A percentile compares a stretch with the other conserved stretches of the same genome.
phyloP scores from a whole-genome alignment of 2,797 vertebrate genomes.

The Lycodopsis pacificus region DNA sequence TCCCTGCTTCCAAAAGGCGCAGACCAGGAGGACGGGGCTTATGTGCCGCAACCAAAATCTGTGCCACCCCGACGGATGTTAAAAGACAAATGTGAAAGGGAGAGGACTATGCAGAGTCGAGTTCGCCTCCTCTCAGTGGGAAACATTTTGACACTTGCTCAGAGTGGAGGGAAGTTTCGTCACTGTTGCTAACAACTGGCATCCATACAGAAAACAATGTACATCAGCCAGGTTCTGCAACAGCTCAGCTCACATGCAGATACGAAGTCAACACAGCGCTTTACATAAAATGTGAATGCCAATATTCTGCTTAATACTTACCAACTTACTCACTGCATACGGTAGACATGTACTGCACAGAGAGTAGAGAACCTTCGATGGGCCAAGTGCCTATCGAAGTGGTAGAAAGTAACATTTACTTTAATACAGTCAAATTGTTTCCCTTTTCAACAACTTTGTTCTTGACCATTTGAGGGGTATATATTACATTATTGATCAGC shows the following conservation, averaged over 20 bases:
- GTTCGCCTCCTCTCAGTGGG: conserved; percentile 13
- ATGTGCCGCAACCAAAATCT: conserved; percentile 64
- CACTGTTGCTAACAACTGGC: conserved; percentile 26
- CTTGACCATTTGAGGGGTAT: neutral
- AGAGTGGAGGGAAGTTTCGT: conserved; percentile 29
- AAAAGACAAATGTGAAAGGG: conserved; percentile 55
- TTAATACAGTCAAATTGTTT: neutral
- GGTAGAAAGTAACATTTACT: neutral
- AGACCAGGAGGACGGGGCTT: conserved; percentile 67
- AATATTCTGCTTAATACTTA: neutral
- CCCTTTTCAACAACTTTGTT: neutral
- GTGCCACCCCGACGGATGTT: conserved; percentile 61
- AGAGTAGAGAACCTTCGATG: neutral
- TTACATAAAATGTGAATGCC: neutral
- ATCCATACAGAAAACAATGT: neutral
- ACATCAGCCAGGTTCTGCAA: conserved; percentile 23
- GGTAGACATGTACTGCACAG: neutral
- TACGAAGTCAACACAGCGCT: conserved; percentile 10
- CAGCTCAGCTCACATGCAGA: conserved; percentile 23
- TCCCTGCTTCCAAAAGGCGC: conserved; percentile 70
- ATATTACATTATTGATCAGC: neutral
- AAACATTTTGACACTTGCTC: conserved; percentile 39
- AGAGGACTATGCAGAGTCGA: conserved; percentile 33
- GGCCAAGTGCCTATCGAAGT: neutral
- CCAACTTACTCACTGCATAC: conserved; percentile 2